Evolutionary conservation across 2,888 invertebrate species (phyloP).

Genomic region (Rhingia rostrata): DNA sequence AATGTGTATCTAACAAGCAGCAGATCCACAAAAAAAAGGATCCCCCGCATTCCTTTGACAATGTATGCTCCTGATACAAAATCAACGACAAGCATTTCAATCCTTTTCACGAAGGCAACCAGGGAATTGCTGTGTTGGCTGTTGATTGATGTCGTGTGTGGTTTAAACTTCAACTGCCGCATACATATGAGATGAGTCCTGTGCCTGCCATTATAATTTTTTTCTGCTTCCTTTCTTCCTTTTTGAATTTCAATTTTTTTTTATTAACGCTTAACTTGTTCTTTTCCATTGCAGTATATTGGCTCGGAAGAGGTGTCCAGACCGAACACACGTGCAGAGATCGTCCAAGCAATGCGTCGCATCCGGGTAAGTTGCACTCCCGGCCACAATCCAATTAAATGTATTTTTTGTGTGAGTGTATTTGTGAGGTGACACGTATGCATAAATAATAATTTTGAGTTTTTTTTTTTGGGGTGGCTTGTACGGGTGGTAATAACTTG

Average conservation of each 20-base stretch:
- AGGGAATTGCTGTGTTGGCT: slow-evolving; percentile 49
- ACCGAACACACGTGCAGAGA: slow-evolving; percentile 98
- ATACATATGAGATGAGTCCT: slow-evolving; percentile 5
- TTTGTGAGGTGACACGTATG: slow-evolving; percentile 4
- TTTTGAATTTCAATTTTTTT: slow-evolving; percentile 21
- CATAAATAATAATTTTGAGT: slow-evolving; percentile 35
- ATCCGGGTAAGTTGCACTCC: slow-evolving; percentile 92
- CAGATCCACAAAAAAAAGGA: slow-evolving; percentile 22
- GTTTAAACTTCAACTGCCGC: background rate
- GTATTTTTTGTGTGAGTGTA: background rate
- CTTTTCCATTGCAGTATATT: slow-evolving; percentile 92
- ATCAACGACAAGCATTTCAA: slow-evolving; percentile 29
- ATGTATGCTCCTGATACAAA: slow-evolving; percentile 11
- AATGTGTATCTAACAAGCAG: slow-evolving; percentile 59
- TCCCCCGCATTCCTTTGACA: slow-evolving; percentile 1
- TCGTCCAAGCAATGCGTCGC: slow-evolving; percentile 99
- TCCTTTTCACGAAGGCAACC: slow-evolving; percentile 24
- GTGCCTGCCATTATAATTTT: background rate
- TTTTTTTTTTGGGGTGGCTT: slow-evolving; percentile 8
- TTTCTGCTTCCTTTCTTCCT: background rate
- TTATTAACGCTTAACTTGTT: slow-evolving; percentile 51
- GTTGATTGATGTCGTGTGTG: slow-evolving; percentile 51
- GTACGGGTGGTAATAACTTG: slow-evolving; percentile 1
- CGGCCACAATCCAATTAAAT: slow-evolving; percentile 44
- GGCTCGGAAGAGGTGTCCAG: slow-evolving; percentile 98